Evolutionary conservation across 2,113 vertebrate species (phyloP).

Genomic region (Physeter macrocephalus): DNA sequence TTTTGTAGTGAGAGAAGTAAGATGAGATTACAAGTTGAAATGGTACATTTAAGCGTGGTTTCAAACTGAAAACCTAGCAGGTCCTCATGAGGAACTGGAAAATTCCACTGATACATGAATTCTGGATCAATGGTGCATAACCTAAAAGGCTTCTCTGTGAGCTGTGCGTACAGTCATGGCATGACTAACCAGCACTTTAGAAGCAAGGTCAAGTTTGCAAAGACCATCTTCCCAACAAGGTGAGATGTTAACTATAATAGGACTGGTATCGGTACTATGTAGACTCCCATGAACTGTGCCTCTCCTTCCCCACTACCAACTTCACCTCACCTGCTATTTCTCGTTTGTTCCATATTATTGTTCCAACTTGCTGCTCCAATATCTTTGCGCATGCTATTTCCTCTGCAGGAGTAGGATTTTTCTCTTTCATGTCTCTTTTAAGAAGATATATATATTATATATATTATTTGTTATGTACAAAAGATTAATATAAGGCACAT

Average conservation of each 20-base stretch:
- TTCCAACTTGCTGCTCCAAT: not conserved
- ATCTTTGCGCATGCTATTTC: not conserved
- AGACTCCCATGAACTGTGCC: accelerated
- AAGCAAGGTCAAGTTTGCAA: not conserved
- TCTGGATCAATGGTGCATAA: not conserved
- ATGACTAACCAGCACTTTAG: not conserved
- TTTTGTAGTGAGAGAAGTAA: not conserved
- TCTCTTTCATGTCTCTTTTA: not conserved
- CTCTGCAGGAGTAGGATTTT: not conserved
- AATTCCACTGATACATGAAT: not conserved
- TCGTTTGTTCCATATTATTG: not conserved
- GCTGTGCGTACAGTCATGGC: not conserved
- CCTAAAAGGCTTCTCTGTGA: not conserved
- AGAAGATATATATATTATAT: not conserved
- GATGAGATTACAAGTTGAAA: not conserved
- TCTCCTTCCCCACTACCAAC: accelerated
- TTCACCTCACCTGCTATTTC: not conserved
- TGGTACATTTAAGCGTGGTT: not conserved
- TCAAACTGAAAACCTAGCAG: not conserved
- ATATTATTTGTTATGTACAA: not conserved
- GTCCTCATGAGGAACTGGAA: not conserved
- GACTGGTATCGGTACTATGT: accelerated
- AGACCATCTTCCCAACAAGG: not conserved
- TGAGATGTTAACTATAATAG: not conserved
- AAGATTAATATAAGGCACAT: not conserved